Percentiles rank a stretch among this genome's conserved stretches.
Evolutionary conservation across 2,797 vertebrate genomes (phyloP).

Genomic region (Dendrocincla tyrannina): DNA sequence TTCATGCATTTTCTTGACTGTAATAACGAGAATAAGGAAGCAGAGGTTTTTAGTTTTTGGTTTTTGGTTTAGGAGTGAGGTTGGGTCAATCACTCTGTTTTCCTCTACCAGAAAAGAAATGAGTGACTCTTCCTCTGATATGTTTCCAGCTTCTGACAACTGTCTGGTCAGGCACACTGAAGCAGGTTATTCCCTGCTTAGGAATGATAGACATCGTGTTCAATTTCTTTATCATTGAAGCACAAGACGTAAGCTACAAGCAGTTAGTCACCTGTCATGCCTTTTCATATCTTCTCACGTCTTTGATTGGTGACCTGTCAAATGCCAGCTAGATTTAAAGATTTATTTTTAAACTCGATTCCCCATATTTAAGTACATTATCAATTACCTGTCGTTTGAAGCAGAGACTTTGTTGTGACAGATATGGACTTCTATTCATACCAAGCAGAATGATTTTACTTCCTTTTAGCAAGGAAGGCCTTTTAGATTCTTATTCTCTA

Average conservation of each 20-base stretch:
- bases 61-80: neutral
- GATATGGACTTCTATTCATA: neutral
- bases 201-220: neutral
- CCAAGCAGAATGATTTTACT: neutral
- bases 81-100: neutral
- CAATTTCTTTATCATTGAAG: neutral
- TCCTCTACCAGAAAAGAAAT: neutral
- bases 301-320: constrained; percentile 45
- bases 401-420: neutral
- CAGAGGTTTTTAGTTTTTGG: neutral
- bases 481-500: neutral
- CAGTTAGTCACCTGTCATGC: neutral
- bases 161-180: neutral
- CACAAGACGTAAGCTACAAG: neutral
- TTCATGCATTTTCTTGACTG: neutral
- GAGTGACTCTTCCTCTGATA: neutral
- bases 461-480: neutral
- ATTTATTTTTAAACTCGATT: constrained; percentile 45
- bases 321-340: constrained; percentile 32
- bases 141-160: neutral
- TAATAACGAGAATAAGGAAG: neutral
- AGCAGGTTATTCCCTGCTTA: neutral
- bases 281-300: neutral
- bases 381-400: neutral
- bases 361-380: neutral